These are phyloP conservation scores for Nicator chloris DNA, from an alignment of 2,113 vertebrate species.

Conservation along the genomic window DNA sequence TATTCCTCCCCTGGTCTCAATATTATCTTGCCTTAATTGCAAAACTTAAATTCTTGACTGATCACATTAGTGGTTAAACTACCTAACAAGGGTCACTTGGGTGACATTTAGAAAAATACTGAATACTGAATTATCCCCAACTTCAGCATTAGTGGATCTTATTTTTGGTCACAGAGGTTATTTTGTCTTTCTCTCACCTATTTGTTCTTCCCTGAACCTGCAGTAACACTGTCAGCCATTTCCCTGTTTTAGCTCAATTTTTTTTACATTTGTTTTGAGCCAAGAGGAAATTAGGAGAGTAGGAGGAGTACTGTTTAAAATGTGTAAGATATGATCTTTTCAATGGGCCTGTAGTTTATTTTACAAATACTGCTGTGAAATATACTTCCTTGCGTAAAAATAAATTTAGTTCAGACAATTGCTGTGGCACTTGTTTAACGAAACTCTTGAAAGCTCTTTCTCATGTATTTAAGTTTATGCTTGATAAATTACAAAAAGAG, in stretches of 20 bases:
- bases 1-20: neutral
- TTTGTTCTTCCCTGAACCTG: neutral
- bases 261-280: neutral
- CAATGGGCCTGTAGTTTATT: neutral
- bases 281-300: neutral
- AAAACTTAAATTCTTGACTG: neutral
- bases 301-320: slow-evolving; percentile 16
- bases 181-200: neutral
- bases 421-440: neutral
- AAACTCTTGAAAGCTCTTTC: neutral
- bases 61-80: neutral
- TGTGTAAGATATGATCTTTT: neutral
- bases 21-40: neutral
- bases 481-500: neutral
- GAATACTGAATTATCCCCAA: neutral
- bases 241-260: neutral
- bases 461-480: neutral
- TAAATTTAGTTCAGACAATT: slow-evolving; percentile 19
- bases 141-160: neutral
- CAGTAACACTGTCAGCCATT: neutral
- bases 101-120: neutral
- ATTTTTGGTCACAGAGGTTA: neutral
- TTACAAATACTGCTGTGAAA: neutral
- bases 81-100: neutral
- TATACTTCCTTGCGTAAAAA: neutral